Percentiles rank a stretch among this genome's conserved stretches.
These are phyloP conservation scores for Drosophila quadrilineata DNA, from an alignment of 1,140 invertebrate genomes.

Conservation along the genomic window DNA sequence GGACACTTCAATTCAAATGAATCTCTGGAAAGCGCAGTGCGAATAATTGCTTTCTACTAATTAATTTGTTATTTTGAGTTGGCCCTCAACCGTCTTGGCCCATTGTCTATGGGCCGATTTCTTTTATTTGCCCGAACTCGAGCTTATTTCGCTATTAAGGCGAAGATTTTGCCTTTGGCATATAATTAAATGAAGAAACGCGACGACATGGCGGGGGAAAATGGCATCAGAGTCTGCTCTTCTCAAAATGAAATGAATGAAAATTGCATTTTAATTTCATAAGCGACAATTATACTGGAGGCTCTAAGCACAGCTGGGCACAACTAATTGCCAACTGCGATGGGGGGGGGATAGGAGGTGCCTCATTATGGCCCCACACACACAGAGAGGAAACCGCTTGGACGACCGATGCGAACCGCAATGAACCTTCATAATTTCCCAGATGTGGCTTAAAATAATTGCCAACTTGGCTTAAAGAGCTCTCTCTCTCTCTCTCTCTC, in stretches of 20 bases:
- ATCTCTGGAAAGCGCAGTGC: slow-evolving; percentile 11
- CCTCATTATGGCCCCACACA: slow-evolving; percentile 7
- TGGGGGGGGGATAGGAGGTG: too few relatives aligned
- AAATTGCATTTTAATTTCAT: slow-evolving; percentile 80
- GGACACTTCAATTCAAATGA: slow-evolving; percentile 36
- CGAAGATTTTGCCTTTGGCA: slow-evolving; percentile 36
- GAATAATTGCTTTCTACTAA: slow-evolving; percentile 70
- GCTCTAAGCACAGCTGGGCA: background rate
- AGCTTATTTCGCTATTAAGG: slow-evolving; percentile 59
- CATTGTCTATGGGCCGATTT: slow-evolving; percentile 26
- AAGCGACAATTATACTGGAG: slow-evolving; percentile 30
- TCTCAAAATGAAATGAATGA: slow-evolving; percentile 41
- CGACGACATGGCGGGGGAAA: background rate
- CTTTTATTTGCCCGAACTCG: slow-evolving; percentile 9
- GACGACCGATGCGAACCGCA: background rate
- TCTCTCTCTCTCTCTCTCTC: too few relatives aligned
- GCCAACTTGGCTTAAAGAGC: slow-evolving; percentile 62
- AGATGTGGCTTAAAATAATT: slow-evolving; percentile 69
- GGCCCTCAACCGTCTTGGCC: slow-evolving; percentile 41
- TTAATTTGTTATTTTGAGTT: slow-evolving; percentile 73
- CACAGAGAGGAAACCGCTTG: background rate
- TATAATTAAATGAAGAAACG: slow-evolving; percentile 60
- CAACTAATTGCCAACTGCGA: slow-evolving; percentile 32
- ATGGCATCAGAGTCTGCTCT: background rate
- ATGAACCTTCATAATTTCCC: slow-evolving; percentile 73